Evolutionary conservation across 2,113 vertebrate genomes (phyloP).

Genomic region (Plotosus lineatus): DNA sequence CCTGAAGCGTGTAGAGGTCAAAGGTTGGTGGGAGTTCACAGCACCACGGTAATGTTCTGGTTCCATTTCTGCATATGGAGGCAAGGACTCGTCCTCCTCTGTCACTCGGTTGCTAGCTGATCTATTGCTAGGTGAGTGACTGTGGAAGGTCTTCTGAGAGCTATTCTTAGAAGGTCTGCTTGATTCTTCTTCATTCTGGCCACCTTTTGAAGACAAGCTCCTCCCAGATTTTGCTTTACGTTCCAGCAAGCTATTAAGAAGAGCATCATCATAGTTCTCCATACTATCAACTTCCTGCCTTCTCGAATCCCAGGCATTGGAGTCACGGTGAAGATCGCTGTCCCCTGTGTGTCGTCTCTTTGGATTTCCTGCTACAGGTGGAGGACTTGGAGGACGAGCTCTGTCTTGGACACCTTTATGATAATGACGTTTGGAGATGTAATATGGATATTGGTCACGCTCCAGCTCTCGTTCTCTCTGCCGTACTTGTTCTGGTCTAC

Average conservation of each 20-base stretch:
- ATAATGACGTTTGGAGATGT: conserved; percentile 36
- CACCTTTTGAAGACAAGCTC: conserved; percentile 39
- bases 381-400: conserved; percentile 75
- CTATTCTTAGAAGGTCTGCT: conserved; percentile 83
- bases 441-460: conserved; percentile 8
- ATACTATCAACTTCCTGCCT: conserved; percentile 65
- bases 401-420: conserved; percentile 62
- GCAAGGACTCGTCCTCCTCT: conserved; percentile 73
- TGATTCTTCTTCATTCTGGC: conserved; percentile 66
- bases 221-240: conserved; percentile 74
- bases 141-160: conserved; percentile 73
- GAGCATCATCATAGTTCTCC: conserved; percentile 80
- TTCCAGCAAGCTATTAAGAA: conserved; percentile 81
- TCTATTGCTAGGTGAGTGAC: conserved; percentile 62
- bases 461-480: conserved; percentile 61
- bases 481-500: conserved; percentile 56
- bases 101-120: conserved; percentile 61
- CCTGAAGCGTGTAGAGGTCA: conserved; percentile 71
- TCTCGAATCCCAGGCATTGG: conserved; percentile 64
- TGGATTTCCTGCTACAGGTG: conserved; percentile 75
- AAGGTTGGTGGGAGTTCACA: conserved; percentile 64
- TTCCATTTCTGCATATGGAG: conserved; percentile 80
- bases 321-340: conserved; percentile 56
- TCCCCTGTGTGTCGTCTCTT: conserved; percentile 77
- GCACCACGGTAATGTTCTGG: conserved; percentile 69